phyloP scores from a whole-genome alignment of 2,113 vertebrate species.

The Cyanistes caeruleus region DNA sequence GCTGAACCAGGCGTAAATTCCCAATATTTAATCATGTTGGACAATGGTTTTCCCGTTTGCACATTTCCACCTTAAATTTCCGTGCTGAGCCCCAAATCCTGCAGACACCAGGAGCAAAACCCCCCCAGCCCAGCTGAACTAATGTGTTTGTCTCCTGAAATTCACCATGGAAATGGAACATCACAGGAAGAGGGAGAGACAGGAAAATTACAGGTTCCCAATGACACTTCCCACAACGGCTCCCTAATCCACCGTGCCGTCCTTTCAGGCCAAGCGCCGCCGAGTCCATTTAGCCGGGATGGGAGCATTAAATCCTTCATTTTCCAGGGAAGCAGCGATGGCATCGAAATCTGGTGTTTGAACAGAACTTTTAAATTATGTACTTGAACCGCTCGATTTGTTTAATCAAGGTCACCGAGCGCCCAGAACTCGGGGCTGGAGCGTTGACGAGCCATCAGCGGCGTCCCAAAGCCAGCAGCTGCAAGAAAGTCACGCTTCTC shows the following conservation, averaged over 20 bases:
- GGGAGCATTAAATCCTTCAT: slow-evolving; percentile 57
- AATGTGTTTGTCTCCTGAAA: slow-evolving; percentile 52
- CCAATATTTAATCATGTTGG: neutral
- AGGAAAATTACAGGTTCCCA: slow-evolving; percentile 43
- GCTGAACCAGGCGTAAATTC: neutral
- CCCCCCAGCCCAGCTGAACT: slow-evolving; percentile 36
- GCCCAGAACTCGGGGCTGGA: neutral
- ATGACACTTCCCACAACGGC: neutral
- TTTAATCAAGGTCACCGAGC: slow-evolving; percentile 22
- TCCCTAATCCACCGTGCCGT: slow-evolving; percentile 9
- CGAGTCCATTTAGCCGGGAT: slow-evolving; percentile 5
- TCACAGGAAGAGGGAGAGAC: neutral
- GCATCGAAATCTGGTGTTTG: slow-evolving; percentile 31
- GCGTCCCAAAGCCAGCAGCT: neutral
- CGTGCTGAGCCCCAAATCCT: rapidly evolving
- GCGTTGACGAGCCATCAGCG: neutral
- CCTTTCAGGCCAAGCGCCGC: neutral
- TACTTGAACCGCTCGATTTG: slow-evolving; percentile 31
- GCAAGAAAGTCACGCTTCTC: neutral
- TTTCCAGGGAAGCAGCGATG: slow-evolving; percentile 12
- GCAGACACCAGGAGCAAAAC: neutral
- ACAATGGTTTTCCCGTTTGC: neutral
- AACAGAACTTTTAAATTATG: slow-evolving; percentile 41
- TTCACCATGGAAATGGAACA: slow-evolving; percentile 1
- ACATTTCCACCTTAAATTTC: neutral